Percentiles rank a stretch among this genome's conserved stretches.
Evolutionary conservation across 1,140 invertebrate genomes (phyloP).

Genomic region (Eumaeus atala): DNA sequence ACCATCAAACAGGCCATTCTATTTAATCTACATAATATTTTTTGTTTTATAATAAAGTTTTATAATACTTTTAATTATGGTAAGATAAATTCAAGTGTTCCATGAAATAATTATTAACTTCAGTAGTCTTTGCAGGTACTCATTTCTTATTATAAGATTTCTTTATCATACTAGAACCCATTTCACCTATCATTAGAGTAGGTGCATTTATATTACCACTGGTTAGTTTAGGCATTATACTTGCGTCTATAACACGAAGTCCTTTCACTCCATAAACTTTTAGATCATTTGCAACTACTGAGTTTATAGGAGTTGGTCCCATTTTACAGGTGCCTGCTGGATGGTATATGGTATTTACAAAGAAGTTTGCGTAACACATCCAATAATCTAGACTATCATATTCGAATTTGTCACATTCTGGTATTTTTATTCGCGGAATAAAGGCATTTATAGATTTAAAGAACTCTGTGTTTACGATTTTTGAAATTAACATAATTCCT

Average conservation of each 20-base stretch:
- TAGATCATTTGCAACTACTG: too few relatives aligned
- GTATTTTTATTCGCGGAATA: conserved; percentile 59
- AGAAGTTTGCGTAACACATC: conserved; percentile 74
- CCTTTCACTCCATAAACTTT: conserved; percentile 78
- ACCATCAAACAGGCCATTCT: too few relatives aligned
- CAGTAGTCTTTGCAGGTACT: too few relatives aligned
- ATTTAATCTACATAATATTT: too few relatives aligned
- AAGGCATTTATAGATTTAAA: conserved; percentile 58
- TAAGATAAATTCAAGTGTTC: too few relatives aligned
- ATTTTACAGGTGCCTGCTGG: conserved; percentile 85
- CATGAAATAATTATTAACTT: too few relatives aligned
- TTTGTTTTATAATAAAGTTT: too few relatives aligned
- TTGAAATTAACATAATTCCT: conserved; percentile 65
- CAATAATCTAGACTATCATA: conserved; percentile 78
- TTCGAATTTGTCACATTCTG: conserved; percentile 52
- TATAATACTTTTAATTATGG: too few relatives aligned
- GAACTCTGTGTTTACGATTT: conserved; percentile 56
- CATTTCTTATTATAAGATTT: conserved; percentile 1
- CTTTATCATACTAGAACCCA: conserved; percentile 82
- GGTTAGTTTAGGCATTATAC: conserved; percentile 83
- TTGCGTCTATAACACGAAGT: conserved; percentile 84
- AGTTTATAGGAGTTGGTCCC: conserved; percentile 74
- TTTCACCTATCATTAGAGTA: conserved; percentile 86
- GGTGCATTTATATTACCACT: conserved; percentile 85
- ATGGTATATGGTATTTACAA: conserved; percentile 79